These are phyloP conservation scores for Danaus plexippus DNA, from an alignment of 1,140 invertebrate genomes.

Conservation along the genomic window DNA sequence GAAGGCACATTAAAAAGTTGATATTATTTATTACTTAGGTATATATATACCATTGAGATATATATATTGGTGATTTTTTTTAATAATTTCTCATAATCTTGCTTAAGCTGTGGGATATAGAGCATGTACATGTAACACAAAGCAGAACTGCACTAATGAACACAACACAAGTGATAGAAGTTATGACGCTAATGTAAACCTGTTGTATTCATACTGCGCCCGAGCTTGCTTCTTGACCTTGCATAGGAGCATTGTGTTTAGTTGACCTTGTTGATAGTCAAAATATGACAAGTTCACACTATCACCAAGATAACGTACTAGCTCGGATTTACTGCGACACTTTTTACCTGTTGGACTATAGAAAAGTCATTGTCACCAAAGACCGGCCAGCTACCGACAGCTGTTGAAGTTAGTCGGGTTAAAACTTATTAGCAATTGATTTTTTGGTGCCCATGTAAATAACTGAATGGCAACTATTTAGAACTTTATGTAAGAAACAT, in stretches of 20 bases:
- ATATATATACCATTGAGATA: too few species aligned
- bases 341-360: slow-evolving; percentile 84
- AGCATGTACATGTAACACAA: slow-evolving; percentile 51
- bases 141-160: slow-evolving; percentile 62
- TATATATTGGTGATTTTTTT: too few species aligned
- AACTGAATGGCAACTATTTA: slow-evolving; percentile 13
- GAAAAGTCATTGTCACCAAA: slow-evolving; percentile 57
- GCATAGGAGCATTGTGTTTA: slow-evolving; percentile 75
- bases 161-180: slow-evolving; percentile 62
- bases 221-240: slow-evolving; percentile 76
- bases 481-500: slow-evolving; percentile 8
- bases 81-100: too few species aligned
- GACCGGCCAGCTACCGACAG: slow-evolving; percentile 23
- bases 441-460: slow-evolving; percentile 19
- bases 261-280: slow-evolving; percentile 86
- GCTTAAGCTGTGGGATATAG: slow-evolving; percentile 19
- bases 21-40: too few species aligned
- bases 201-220: slow-evolving; percentile 79
- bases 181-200: slow-evolving; percentile 69
- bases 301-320: slow-evolving; percentile 83
- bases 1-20: too few species aligned
- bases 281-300: slow-evolving; percentile 85
- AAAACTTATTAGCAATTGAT: slow-evolving; percentile 37
- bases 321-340: slow-evolving; percentile 85
- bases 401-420: slow-evolving; percentile 40